A percentile compares a stretch with the other conserved stretches of the same genome.
Conservation (phyloP, 2,888 invertebrate genomes). For the Eristalis intricaria region DNA sequence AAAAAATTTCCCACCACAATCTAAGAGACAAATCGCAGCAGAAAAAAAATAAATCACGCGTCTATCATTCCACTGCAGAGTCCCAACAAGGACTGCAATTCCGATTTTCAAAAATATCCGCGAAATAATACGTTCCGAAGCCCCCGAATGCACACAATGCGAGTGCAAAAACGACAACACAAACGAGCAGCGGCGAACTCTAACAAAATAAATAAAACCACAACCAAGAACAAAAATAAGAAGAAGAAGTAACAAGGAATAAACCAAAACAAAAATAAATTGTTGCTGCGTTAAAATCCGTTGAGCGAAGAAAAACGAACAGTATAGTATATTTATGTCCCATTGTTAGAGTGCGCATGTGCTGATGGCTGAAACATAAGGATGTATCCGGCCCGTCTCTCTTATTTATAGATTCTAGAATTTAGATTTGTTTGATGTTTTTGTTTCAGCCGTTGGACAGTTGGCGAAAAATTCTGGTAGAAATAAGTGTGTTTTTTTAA, state of each 20-base stretch:
- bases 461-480: not conserved
- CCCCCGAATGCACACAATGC: slow-evolving; percentile 39
- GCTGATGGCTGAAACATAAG: slow-evolving; percentile 40
- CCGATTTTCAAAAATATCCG: slow-evolving; percentile 19
- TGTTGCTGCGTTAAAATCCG: slow-evolving; percentile 40
- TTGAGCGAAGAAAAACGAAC: not conserved
- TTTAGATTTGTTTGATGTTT: slow-evolving; percentile 28
- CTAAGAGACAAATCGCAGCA: slow-evolving; percentile 2
- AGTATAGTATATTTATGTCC: slow-evolving; percentile 30
- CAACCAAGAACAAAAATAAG: not conserved
- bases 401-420: slow-evolving; percentile 54
- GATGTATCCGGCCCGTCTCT: slow-evolving; percentile 22
- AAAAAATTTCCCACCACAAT: not conserved
- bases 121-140: slow-evolving; percentile 37
- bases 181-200: slow-evolving; percentile 4
- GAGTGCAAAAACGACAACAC: slow-evolving; percentile 29
- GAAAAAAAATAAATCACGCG: not conserved
- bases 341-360: slow-evolving; percentile 56
- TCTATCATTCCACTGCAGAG: slow-evolving; percentile 46
- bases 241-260: slow-evolving; percentile 7
- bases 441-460: slow-evolving; percentile 8
- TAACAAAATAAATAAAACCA: slow-evolving; percentile 26
- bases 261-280: slow-evolving; percentile 56
- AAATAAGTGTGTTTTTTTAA: not conserved
- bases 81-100: slow-evolving; percentile 48